Evolutionary conservation across 2,888 invertebrate species (phyloP).

Genomic region (Agrotis ipsilon): DNA sequence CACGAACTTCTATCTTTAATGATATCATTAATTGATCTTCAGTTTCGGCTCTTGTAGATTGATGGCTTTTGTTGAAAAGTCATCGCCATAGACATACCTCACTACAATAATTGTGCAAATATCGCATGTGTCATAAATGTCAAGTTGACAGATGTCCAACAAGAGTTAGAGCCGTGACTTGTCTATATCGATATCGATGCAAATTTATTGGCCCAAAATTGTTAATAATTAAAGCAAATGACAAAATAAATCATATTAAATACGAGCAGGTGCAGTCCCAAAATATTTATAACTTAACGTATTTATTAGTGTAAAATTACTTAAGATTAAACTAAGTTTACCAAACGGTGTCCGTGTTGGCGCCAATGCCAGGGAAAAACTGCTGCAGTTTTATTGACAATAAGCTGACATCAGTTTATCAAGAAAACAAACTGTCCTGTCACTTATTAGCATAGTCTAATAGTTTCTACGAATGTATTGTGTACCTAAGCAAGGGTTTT

Average conservation of each 20-base stretch:
- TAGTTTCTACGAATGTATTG: constrained; percentile 16
- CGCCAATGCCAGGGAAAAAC: constrained; percentile 2
- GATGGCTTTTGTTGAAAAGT: no score
- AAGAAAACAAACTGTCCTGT: constrained; percentile 4
- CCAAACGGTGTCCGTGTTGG: no score
- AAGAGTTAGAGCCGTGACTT: constrained; percentile 2
- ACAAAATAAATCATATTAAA: neutral
- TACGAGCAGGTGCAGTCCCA: neutral
- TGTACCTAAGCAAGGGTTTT: neutral
- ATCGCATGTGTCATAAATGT: neutral
- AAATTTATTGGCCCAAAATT: neutral
- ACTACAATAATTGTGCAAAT: constrained; percentile 1
- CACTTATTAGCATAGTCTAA: neutral
- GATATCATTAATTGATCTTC: neutral
- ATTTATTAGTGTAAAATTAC: no score
- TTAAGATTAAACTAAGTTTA: no score
- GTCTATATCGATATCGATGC: neutral
- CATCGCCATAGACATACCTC: no score
- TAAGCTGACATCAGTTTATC: neutral
- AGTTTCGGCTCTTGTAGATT: neutral
- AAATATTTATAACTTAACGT: neutral
- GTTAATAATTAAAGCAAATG: neutral
- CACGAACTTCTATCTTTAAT: neutral
- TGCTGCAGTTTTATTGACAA: neutral
- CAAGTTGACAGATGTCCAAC: constrained; percentile 1